Evolutionary conservation across 30 jellyfish, hydroid and myxozoan species (phyloP).

Genomic region (Turritopsis rubra): DNA sequence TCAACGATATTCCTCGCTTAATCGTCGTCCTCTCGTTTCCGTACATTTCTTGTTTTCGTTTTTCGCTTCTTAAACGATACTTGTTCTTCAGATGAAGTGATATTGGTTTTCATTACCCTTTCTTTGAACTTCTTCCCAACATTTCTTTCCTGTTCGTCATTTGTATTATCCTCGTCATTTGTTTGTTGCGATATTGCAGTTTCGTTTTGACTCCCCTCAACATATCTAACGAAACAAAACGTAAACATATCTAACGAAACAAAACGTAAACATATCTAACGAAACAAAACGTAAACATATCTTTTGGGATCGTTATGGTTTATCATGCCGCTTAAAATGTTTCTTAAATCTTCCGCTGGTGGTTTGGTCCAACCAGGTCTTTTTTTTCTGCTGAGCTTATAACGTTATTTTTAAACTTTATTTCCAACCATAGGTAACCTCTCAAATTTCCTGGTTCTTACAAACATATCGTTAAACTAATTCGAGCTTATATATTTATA

Average conservation of each 20-base stretch:
- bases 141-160: neutral
- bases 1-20: neutral
- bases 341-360: no score
- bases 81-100: slow-evolving; percentile 29
- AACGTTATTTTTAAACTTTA: no score
- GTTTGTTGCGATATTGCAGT: neutral
- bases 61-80: slow-evolving; percentile 71
- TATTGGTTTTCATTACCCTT: slow-evolving; percentile 35
- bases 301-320: no score
- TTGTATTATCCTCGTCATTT: slow-evolving; percentile 18
- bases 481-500: neutral
- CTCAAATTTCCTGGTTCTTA: neutral
- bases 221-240: neutral
- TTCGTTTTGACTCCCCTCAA: no score
- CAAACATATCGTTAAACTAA: neutral
- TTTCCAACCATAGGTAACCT: neutral
- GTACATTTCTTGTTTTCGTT: slow-evolving; percentile 36
- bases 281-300: no score
- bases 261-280: no score
- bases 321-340: no score
- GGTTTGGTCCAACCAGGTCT: no score
- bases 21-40: slow-evolving; percentile 66
- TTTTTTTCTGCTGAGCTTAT: no score
- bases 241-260: neutral
- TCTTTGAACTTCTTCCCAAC: slow-evolving; percentile 44